Evolutionary conservation across 2,113 vertebrate species (phyloP), one percentile per base, ranked within the genome.

Genomic region (Microtus montanus): DNA sequence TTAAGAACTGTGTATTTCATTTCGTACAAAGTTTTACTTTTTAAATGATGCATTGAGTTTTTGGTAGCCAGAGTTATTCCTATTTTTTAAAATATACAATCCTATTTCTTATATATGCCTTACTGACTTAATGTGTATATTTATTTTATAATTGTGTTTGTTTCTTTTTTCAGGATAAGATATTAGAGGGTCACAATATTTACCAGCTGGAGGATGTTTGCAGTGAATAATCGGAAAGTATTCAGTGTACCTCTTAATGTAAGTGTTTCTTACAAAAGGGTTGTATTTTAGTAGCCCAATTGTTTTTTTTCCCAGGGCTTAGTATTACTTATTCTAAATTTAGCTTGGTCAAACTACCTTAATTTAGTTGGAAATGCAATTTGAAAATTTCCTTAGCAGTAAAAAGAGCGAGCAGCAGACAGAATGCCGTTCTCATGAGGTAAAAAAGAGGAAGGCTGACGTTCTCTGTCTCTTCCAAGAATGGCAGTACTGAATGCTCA

Each of bases 121-220:
- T 91, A 82, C 30, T 80, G 77, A 75, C 8, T 78, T 87, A 68
- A 58, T 86, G 68, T 5, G 22, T 73, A 87, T 88, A 71, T 35
- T 83, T 95, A 78, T 14, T 97, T 91, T 96, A 38, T 84, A 84
- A 87, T 94, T 95, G 80, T 96, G 0, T 26, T 96, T 96, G 0
- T 26, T 96, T 97, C 0, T 49, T 44, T 96, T 82, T 82, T 28
- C 94, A 98, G 95, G 92, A 92, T 82, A 71, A 30, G 78, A 54
- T 17, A 87, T 79, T 70, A 1, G 0, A 78, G 41, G 85, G n/a
- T 49, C 91, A 98, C n/a, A 54, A 98, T 99, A 98, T 91, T 97
- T 54, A 92, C 94, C 63, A 88, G 86, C 52, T 70, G 61, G 74
- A 98, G 82, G 84, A 96, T 79, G 68, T 86, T 98, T 93, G 71